Evolutionary conservation across 2,797 vertebrate species (phyloP), one percentile per base, ranked within the genome.

Genomic region (Malacoraja senta): DNA sequence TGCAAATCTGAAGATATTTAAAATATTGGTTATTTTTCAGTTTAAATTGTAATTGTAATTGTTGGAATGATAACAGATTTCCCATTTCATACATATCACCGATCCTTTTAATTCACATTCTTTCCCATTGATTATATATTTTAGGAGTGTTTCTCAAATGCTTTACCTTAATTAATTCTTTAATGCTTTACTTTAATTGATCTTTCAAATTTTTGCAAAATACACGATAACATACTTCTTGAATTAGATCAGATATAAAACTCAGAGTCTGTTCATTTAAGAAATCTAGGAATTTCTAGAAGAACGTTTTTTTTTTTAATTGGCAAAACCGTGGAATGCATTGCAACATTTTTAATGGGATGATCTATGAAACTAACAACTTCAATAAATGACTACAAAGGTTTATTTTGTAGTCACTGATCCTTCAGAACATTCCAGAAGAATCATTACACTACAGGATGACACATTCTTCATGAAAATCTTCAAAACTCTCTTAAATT

Each of bases 381-480:
- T 79, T 91, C 44, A 94, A 94, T 94, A 0, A 61, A 13, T 32
- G 93, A 80, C 93, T 94, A 94, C 93, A 93, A 90, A 92, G 44
- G 0, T 53, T 80, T 91, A 93, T 94, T 95, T 94, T 94, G 93
- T 93, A 93, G 93, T 94, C 93, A 95, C 12, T 78, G 93, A 93
- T 90, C 24, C 44, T 93, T 88, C 71, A 93, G 38, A 94, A 93
- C 79, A 94, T 94, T 94, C 88, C 86, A 93, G 74, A 26, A 63
- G 93, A 93, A 93, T 83, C 94, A 84, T 93, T 94, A 90, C 91
- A 93, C 68, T 71, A 93, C 0, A 77, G 93, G 91, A 77, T 35
- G 26, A 1, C 1, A 1, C 26, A 71, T 93, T 95, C 93, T 86
- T 91, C 78, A 15, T 0, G 88, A 3, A 65, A 94, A 93, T 92